Evolutionary conservation across 2,888 invertebrate genomes (phyloP), one percentile per base, ranked within the genome.

Genomic region (Cordilura impudica): DNA sequence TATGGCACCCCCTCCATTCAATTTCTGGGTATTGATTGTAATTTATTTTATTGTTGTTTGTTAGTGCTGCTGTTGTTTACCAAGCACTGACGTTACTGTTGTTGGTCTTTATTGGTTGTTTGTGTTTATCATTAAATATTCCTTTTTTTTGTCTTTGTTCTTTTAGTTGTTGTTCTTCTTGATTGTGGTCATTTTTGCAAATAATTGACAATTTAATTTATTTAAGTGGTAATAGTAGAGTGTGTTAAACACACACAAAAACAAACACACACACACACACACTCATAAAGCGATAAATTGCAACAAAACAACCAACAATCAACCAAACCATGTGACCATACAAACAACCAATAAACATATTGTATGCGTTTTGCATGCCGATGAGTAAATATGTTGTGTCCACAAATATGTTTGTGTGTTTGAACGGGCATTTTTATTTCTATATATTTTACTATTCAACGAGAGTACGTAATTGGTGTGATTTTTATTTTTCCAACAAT

Each of bases 121-220:
- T 81, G 67, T 78, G 70, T 78, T 74, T 54, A 66, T 71, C 66
- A 78, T 71, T 74, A 71, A 61, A 71, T 71, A 67, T 74, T 71
- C 61, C 45, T 8, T 56, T 29, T 35, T 56, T 56, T 76, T 63
- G 81, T 58, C 63, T 54, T 51, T 72, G 53, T 70, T 74, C 23
- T 45, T 65, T 67, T 81, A 78, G 83, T 83, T 84, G 80, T 82
- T 72, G 81, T 73, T 78, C 45, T 54, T 43, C 19, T 16, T 47
- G 18, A 29, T 60, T 77, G 82, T 80, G 78, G 82, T 83, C 83
- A 82, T 83, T 74, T 74, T 86, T 83, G 82, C 83, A 84, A 84
- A 86, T 88, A 85, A 87, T 87, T 88, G 88, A 86, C 86, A 88
- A 87, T 87, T 87, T 88, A 86, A 87, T 88, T 88, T 87, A 83